Evolutionary conservation across 2,113 vertebrate species (phyloP), one percentile per base, ranked within the genome.

Genomic region (Gymnobelideus leadbeateri): DNA sequence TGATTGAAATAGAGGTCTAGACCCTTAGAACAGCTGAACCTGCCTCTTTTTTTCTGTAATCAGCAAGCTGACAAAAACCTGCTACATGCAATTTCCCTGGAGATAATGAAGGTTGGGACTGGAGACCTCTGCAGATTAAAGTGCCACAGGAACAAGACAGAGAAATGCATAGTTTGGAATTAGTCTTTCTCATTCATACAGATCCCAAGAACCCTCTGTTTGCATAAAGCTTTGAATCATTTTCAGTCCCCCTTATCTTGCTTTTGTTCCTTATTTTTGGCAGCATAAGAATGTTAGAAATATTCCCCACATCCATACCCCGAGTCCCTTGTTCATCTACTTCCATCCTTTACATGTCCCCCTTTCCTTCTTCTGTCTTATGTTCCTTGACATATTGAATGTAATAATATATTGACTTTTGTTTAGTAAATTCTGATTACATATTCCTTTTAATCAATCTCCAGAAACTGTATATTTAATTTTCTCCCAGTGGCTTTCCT

Each of bases 1-100:
- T 84, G 37, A 43, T 84, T n/a, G 68, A 57, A 90, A 46, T 93
- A 10, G 55, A 68, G 46, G 46, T 37, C 54, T 53, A 53, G 28
- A 4, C 1, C 9, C 19, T 95, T 52, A 0, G 0, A 96, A 89
- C 37, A 26, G 53, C 68, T 91, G 51, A 68, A 84, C 61, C 24
- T 94, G 89, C 25, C 49, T 12, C 24, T 96, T 97, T 95, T 61
- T 95, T 94, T 89, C 54, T 91, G 52, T 92, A 89, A 89, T 94
- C 89, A 94, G 90, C 57, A 54, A 93, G 43, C 23, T 23, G n/a
- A 89, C 31, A 92, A 92, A 94, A 90, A 94, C 46, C 95, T 95
- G 26, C 31, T n/a, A 51, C 51, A 46, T 19, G 31, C 46, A 89
- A 94, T 89, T 95, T 92, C 91, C 68, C 54, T 93, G n/a, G 25